Evolutionary conservation across 2,113 vertebrate species (phyloP).

Genomic region (Perca flavescens): DNA sequence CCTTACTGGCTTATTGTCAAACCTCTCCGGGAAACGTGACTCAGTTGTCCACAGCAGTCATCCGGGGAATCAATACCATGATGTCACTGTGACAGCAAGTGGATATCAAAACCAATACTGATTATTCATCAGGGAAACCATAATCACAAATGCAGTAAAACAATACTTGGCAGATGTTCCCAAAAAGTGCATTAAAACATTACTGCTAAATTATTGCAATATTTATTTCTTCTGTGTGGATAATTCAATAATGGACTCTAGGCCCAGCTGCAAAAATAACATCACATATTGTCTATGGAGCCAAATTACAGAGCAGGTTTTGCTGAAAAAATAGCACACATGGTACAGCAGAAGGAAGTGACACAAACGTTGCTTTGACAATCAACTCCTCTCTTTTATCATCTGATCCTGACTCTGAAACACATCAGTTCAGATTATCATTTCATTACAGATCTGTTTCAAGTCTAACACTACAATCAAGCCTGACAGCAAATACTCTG

Average conservation of each 20-base stretch:
- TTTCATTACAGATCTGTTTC: slow-evolving; percentile 26
- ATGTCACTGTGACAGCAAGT: slow-evolving; percentile 70
- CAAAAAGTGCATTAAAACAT: slow-evolving; percentile 6
- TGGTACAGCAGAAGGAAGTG: not conserved
- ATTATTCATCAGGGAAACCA: slow-evolving; percentile 51
- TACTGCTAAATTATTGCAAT: not conserved
- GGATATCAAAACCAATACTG: slow-evolving; percentile 48
- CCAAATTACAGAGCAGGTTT: slow-evolving; percentile 1
- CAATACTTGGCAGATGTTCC: slow-evolving; percentile 27
- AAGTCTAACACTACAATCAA: not conserved
- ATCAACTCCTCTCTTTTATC: slow-evolving; percentile 48
- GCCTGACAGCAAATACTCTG: not conserved
- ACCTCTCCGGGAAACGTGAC: slow-evolving; percentile 72
- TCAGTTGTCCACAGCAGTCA: slow-evolving; percentile 60
- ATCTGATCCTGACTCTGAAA: slow-evolving; percentile 1
- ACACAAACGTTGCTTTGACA: slow-evolving; percentile 26
- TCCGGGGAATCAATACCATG: slow-evolving; percentile 70
- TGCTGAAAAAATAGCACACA: not conserved
- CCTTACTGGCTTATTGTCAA: slow-evolving; percentile 51
- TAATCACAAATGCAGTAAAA: slow-evolving; percentile 23
- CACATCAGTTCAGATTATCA: slow-evolving; percentile 28
- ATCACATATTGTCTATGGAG: not conserved
- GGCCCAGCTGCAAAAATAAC: not conserved
- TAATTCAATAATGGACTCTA: not conserved
- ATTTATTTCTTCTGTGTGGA: not conserved